phyloP scores from a whole-genome alignment of 2,888 invertebrate genomes.

The Dorcus parallelipipedus region DNA sequence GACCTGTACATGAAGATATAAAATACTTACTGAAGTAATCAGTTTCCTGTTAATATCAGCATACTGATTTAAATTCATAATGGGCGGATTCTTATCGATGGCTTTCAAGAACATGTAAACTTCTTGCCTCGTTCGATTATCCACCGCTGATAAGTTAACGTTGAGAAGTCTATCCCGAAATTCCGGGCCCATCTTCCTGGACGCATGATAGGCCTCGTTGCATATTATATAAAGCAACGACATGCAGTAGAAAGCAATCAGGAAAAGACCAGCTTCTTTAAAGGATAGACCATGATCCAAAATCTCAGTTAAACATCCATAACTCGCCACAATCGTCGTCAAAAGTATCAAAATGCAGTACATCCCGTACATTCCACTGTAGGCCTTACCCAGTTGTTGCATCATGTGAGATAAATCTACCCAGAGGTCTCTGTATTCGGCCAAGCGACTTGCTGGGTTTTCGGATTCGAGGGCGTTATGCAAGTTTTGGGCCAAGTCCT shows the following conservation, averaged over 20 bases:
- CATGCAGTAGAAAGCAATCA: slow-evolving; percentile 70
- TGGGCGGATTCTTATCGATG: slow-evolving; percentile 71
- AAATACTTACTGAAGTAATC: slow-evolving; percentile 60
- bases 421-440: slow-evolving; percentile 66
- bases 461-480: slow-evolving; percentile 61
- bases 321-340: slow-evolving; percentile 69
- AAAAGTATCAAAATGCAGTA: slow-evolving; percentile 71
- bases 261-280: slow-evolving; percentile 68
- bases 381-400: slow-evolving; percentile 72
- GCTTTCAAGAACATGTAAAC: slow-evolving; percentile 72
- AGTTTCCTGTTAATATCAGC: slow-evolving; percentile 68
- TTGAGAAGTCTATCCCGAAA: slow-evolving; percentile 62
- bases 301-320: slow-evolving; percentile 69
- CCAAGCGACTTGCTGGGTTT: slow-evolving; percentile 62
- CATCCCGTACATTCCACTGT: slow-evolving; percentile 74
- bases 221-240: slow-evolving; percentile 67
- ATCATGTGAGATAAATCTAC: slow-evolving; percentile 74
- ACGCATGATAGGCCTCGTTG: slow-evolving; percentile 69
- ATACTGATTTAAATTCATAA: slow-evolving; percentile 73
- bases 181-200: slow-evolving; percentile 55
- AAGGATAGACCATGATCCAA: slow-evolving; percentile 68
- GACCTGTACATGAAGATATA: no score
- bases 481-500: slow-evolving; percentile 61
- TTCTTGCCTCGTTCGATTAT: slow-evolving; percentile 63
- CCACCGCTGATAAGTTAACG: slow-evolving; percentile 64